phyloP scores from a whole-genome alignment of 2,888 invertebrate species.

The Pterostichus niger region DNA sequence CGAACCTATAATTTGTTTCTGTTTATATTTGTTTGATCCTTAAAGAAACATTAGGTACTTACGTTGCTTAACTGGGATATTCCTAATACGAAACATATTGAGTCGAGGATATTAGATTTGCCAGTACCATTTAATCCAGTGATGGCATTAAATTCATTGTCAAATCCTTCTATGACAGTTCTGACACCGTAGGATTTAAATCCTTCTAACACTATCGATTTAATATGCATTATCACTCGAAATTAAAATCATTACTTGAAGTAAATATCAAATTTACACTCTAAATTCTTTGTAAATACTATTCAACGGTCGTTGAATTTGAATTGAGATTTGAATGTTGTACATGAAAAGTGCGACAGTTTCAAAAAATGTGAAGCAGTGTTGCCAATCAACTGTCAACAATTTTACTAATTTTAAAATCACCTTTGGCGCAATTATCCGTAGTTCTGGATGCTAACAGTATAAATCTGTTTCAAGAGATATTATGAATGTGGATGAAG shows the following conservation, averaged over 20 bases:
- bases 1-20: slow-evolving; percentile 84
- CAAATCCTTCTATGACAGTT: slow-evolving; percentile 95
- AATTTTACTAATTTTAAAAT: no score
- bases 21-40: not conserved
- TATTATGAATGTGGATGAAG: no score
- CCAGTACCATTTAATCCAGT: slow-evolving; percentile 99
- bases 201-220: slow-evolving; percentile 95
- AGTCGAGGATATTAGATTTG: slow-evolving; percentile 98
- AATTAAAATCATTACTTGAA: not conserved
- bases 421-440: no score
- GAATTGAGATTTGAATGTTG: no score
- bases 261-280: no score
- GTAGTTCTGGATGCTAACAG: no score
- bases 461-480: no score
- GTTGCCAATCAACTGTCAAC: no score
- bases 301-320: no score
- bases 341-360: no score
- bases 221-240: slow-evolving; percentile 88
- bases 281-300: no score
- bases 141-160: slow-evolving; percentile 97
- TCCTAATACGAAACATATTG: slow-evolving; percentile 98
- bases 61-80: slow-evolving; percentile 95
- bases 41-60: slow-evolving; percentile 74
- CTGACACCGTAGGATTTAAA: slow-evolving; percentile 98
- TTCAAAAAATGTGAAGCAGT: no score